These are phyloP conservation scores for Amblyornis subalaris DNA, from an alignment of 2,113 vertebrate species.

Conservation along the genomic window DNA sequence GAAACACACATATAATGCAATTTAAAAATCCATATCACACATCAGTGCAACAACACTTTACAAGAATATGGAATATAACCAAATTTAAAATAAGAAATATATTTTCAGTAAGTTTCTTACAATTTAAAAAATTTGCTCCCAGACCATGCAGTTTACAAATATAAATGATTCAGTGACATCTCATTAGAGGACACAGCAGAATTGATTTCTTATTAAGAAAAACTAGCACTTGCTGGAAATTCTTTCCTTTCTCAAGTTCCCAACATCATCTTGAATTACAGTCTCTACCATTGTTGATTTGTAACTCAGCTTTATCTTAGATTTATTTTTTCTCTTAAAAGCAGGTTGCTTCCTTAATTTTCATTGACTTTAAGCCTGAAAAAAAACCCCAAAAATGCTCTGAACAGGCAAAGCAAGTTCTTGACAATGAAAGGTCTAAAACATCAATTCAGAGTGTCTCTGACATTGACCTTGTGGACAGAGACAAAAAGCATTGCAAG, in stretches of 20 bases:
- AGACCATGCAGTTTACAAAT: neutral
- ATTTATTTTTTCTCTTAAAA: neutral
- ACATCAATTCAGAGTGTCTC: neutral
- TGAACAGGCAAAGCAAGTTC: neutral
- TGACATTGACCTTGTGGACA: neutral
- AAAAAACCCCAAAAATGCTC: neutral
- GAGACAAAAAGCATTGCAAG: neutral
- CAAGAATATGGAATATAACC: neutral
- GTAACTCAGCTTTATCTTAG: neutral
- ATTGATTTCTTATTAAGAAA: neutral
- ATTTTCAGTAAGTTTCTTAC: neutral
- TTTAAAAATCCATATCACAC: neutral
- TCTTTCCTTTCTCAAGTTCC: neutral
- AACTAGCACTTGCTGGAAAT: neutral
- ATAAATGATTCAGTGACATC: neutral
- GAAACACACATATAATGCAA: neutral
- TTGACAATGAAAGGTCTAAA: neutral
- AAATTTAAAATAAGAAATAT: neutral
- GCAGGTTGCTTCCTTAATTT: neutral
- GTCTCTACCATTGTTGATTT: neutral
- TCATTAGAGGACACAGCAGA: neutral
- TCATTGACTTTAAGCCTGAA: neutral
- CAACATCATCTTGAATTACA: neutral
- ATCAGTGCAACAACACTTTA: neutral
- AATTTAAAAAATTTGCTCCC: neutral